These are phyloP conservation scores for Kryphioiulus occultus DNA, from an alignment of 2,888 invertebrate genomes.

Conservation along the genomic window DNA sequence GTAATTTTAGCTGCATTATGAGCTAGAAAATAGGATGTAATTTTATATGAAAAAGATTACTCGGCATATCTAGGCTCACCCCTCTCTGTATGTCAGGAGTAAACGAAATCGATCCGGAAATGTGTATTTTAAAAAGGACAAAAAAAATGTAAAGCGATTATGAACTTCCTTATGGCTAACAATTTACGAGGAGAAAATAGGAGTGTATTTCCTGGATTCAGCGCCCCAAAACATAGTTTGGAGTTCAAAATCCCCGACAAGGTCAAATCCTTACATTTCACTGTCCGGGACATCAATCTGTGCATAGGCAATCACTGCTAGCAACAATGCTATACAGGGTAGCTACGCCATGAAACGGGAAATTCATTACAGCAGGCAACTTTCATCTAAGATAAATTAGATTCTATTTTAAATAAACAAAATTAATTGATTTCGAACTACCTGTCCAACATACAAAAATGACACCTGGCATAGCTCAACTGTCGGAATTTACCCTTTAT, in stretches of 20 bases:
- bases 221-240: background rate
- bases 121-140: background rate
- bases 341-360: too few species aligned
- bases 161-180: background rate
- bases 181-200: background rate
- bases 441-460: too few species aligned
- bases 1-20: slow-evolving; percentile 2
- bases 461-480: too few species aligned
- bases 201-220: background rate
- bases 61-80: background rate
- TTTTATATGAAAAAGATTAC: slow-evolving; percentile 8
- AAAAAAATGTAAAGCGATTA: background rate
- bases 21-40: slow-evolving; percentile 22
- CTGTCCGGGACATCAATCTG: too few species aligned
- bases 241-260: background rate
- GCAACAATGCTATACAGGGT: too few species aligned
- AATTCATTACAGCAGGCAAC: too few species aligned
- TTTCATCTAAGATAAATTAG: too few species aligned
- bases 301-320: too few species aligned
- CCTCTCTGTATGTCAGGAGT: background rate
- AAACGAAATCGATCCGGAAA: slow-evolving; percentile 20
- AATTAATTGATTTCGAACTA: too few species aligned
- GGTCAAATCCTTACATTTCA: too few species aligned
- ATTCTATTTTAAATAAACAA: too few species aligned
- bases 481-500: too few species aligned